phyloP scores from a whole-genome alignment of 2,888 invertebrate species.

The Balanococcus diminutus region DNA sequence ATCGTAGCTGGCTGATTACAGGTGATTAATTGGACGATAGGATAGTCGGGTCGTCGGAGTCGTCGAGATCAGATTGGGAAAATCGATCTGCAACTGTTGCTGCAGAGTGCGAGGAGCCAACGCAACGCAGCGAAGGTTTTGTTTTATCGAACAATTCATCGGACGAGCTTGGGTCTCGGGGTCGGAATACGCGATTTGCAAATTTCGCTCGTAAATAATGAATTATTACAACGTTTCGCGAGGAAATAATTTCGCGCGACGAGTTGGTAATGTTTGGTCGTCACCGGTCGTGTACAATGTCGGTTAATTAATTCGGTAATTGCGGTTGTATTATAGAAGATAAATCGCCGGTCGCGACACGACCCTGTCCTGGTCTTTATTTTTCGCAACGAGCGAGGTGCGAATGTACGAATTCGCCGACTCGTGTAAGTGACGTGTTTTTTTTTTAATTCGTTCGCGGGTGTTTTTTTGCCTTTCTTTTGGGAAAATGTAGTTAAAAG shows the following conservation, averaged over 20 bases:
- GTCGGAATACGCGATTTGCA: neutral
- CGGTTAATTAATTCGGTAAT: slow-evolving; percentile 16
- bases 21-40: neutral
- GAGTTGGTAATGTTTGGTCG: neutral
- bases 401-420: neutral
- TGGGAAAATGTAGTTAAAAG: neutral
- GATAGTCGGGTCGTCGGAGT: neutral
- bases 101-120: neutral
- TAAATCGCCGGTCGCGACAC: neutral
- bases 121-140: too few relatives aligned
- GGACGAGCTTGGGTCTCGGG: neutral
- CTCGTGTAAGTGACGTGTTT: neutral
- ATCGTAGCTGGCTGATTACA: neutral
- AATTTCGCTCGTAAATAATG: neutral
- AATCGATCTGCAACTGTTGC: neutral
- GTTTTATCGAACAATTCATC: neutral
- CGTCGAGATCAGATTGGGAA: neutral
- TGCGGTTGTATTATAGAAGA: slow-evolving; percentile 16
- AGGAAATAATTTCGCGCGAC: neutral
- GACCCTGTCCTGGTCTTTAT: neutral
- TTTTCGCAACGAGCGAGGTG: neutral
- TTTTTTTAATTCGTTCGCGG: neutral
- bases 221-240: neutral
- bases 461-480: neutral
- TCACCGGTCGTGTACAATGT: slow-evolving; percentile 13